Base-by-base conservation (phyloP, 2,888 invertebrate genomes). In the Andrena fulva region DNA sequence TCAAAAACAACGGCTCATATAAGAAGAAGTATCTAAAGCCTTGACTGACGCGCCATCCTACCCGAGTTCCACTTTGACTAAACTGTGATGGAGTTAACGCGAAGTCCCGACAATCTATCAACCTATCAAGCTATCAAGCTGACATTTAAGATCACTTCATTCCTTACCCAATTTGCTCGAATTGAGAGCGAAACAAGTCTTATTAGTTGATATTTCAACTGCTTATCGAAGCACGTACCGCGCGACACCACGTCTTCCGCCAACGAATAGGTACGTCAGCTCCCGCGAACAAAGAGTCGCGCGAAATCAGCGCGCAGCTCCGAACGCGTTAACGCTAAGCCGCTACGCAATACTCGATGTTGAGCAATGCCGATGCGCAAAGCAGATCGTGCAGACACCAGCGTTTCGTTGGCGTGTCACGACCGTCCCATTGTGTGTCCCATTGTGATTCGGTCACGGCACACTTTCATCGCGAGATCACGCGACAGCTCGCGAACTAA, bases 401-500 rank as follows among this genome's bases (percentile, higher is more conserved):
- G 42, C 33, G 42, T 85, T 75, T 72, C 77, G 74, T 70, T 74
- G 79, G 78, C 69, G 77, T 56, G 56, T 24, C 71, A 59, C 80
- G 86, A 86, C 78, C 82, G 82, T 82, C 76, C 80, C 73, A 77
- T 35, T 56, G 33, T 29, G n/a, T 66, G 42, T 56, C 71, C 76
- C 76, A 72, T 85, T 85, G 86, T 75, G 76, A 82, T 77, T 77
- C 76, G 73, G 81, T 86, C 86, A 82, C 86, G 87, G 84, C 87
- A 87, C 73, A 87, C 86, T 87, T 87, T 87, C 82, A 64, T 84
- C 87, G 74, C 75, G 83, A 77, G 54, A 60, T 52, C 80, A 82
- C 80, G 76, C 82, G 82, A 85, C 72, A 70, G 50, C 48, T n/a
- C 35, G 54, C 27, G 35, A 48, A 70, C 63, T 31, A 16, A 71